Percentiles rank a stretch among this genome's conserved stretches.
Evolutionary conservation across 53 echinoderm and acorn worm species (phyloP).

Genomic region (Mesocentrotus franciscanus): DNA sequence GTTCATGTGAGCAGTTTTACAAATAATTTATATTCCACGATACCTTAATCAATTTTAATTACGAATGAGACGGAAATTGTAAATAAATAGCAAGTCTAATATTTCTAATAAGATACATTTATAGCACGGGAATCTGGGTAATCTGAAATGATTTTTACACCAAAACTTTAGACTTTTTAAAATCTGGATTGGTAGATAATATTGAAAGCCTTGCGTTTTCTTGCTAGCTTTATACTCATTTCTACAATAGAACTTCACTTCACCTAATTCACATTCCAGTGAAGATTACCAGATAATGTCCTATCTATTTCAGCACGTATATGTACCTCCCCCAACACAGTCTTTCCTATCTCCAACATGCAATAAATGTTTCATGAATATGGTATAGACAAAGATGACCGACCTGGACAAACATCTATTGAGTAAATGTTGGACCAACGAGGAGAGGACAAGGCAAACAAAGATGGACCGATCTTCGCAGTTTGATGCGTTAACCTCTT

Average conservation of each 20-base stretch:
- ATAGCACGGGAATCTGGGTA: too few relatives aligned
- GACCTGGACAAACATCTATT: not conserved
- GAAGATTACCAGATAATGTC: not conserved
- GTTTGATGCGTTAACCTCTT: not conserved
- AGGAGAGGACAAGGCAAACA: not conserved
- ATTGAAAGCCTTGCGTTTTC: too few relatives aligned
- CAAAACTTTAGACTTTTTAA: too few relatives aligned
- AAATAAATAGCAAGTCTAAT: not conserved
- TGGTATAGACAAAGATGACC: not conserved
- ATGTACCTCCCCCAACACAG: not conserved
- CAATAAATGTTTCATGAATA: not conserved
- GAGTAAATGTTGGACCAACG: not conserved
- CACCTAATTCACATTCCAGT: not conserved
- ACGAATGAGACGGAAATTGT: not conserved
- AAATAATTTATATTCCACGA: not conserved
- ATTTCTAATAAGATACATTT: too few relatives aligned
- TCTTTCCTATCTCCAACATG: not conserved
- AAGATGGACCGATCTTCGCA: not conserved
- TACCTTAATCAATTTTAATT: not conserved
- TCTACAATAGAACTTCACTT: too few relatives aligned
- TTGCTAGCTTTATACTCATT: too few relatives aligned
- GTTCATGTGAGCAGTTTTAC: not conserved
- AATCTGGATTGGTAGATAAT: too few relatives aligned
- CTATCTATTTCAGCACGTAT: not conserved
- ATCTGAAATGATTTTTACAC: too few relatives aligned